These are phyloP conservation scores for Aptenodytes patagonicus DNA, from an alignment of 2,113 vertebrate genomes.

Conservation along the genomic window DNA sequence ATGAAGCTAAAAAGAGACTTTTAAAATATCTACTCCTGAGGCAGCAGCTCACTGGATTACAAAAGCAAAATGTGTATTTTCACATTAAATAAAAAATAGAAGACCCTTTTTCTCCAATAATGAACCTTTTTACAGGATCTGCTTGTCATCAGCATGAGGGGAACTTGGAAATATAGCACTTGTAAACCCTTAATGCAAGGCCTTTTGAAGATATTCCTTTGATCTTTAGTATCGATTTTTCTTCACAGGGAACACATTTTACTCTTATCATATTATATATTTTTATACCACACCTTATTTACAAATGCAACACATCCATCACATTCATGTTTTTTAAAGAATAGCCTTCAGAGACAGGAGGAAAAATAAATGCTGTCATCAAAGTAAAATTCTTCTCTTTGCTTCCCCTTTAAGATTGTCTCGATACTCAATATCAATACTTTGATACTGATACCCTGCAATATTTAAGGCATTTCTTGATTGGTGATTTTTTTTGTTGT, in stretches of 20 bases:
- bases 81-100: not conserved
- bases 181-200: not conserved
- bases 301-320: not conserved
- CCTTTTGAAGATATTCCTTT: constrained; percentile 16
- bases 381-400: not conserved
- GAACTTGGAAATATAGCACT: not conserved
- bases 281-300: constrained; percentile 29
- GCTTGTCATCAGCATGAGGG: not conserved
- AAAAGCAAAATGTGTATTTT: not conserved
- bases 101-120: not conserved
- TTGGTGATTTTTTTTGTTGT: not conserved
- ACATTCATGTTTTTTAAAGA: not conserved
- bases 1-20: not conserved
- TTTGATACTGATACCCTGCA: not conserved
- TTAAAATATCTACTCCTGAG: not conserved
- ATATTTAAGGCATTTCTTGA: not conserved
- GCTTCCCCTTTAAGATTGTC: not conserved
- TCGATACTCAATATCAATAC: not conserved
- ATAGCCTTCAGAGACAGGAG: not conserved
- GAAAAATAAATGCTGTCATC: not conserved
- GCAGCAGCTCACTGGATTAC: not conserved
- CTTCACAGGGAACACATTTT: not conserved
- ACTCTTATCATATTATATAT: not conserved
- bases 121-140: not conserved
- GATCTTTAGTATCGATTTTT: not conserved